These are phyloP conservation scores for Gnathonemus echidnorhynchus DNA, from an alignment of 2,113 vertebrate species.

Conservation along the genomic window DNA sequence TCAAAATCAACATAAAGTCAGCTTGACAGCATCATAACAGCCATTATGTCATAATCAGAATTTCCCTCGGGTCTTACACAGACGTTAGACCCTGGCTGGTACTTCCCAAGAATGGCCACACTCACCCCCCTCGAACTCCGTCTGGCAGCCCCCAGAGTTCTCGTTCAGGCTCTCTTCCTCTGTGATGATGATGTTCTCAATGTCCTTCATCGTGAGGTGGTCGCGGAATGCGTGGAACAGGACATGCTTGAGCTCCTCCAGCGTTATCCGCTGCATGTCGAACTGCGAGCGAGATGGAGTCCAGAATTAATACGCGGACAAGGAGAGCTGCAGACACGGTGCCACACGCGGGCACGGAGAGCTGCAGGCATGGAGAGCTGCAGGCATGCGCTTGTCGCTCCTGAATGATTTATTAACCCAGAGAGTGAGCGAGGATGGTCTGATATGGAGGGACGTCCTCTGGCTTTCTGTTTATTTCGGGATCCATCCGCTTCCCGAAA, in stretches of 20 bases:
- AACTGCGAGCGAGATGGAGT: conserved; percentile 62
- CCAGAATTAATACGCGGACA: neutral
- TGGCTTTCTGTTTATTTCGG: neutral
- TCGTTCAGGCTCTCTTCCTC: conserved; percentile 97
- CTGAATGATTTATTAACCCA: conserved; percentile 3
- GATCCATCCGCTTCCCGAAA: neutral
- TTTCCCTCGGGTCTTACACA: neutral
- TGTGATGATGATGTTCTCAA: conserved; percentile 97
- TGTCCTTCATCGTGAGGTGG: conserved; percentile 98
- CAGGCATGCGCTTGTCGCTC: neutral
- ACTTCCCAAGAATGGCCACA: neutral
- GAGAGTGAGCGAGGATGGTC: neutral
- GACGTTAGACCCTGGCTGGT: neutral
- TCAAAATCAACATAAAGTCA: neutral
- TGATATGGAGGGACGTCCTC: neutral
- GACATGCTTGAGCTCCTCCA: conserved; percentile 97
- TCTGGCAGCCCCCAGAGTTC: conserved; percentile 89
- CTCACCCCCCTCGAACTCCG: conserved; percentile 88
- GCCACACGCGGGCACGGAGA: neutral
- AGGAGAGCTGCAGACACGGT: neutral
- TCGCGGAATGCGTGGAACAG: conserved; percentile 96
- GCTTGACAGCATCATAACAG: neutral
- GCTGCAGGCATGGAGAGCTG: neutral
- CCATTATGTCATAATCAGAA: neutral
- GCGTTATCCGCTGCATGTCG: conserved; percentile 93